Percentiles rank a stretch among this genome's conserved stretches.
phyloP scores from a whole-genome alignment of 2,888 invertebrate species.

The Rhagonycha lutea region DNA sequence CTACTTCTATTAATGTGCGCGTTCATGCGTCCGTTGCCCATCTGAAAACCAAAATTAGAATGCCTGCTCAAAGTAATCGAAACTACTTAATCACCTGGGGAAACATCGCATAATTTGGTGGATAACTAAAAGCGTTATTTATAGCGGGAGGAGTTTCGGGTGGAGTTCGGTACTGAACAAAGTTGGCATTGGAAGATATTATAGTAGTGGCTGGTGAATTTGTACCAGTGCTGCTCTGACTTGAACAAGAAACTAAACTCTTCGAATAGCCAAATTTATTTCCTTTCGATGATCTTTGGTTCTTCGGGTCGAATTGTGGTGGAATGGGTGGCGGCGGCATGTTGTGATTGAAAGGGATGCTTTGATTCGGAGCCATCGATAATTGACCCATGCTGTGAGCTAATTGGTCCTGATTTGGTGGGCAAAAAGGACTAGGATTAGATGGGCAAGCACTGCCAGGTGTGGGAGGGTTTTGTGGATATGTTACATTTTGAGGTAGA shows the following conservation, averaged over 20 bases:
- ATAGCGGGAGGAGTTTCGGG: conserved; percentile 51
- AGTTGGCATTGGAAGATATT: conserved; percentile 43
- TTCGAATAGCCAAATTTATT: conserved; percentile 38
- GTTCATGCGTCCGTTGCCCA: conserved; percentile 39
- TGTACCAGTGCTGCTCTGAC: conserved; percentile 51
- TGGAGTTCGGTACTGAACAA: conserved; percentile 46
- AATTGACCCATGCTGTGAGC: conserved; percentile 13
- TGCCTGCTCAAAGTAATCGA: neutral
- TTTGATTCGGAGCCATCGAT: conserved; percentile 12
- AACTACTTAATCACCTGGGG: neutral
- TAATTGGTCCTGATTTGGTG: conserved; percentile 25
- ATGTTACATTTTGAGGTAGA: conserved; percentile 28
- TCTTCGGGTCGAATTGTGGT: conserved; percentile 29
- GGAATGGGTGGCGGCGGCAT: conserved; percentile 7
- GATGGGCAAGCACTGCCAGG: conserved; percentile 45
- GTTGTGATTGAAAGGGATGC: conserved; percentile 17
- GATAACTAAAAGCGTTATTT: conserved; percentile 37
- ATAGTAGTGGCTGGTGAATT: conserved; percentile 53
- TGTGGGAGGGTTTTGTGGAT: conserved; percentile 43
- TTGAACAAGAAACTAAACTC: conserved; percentile 42
- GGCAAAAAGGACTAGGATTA: conserved; percentile 16
- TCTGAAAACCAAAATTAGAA: conserved; percentile 20
- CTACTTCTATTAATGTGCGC: conserved; percentile 44
- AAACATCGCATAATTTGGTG: conserved; percentile 39
- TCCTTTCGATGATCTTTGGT: conserved; percentile 36